These are phyloP conservation scores for Tursiops truncatus DNA, from an alignment of 2,113 vertebrate species.

Conservation along the genomic window DNA sequence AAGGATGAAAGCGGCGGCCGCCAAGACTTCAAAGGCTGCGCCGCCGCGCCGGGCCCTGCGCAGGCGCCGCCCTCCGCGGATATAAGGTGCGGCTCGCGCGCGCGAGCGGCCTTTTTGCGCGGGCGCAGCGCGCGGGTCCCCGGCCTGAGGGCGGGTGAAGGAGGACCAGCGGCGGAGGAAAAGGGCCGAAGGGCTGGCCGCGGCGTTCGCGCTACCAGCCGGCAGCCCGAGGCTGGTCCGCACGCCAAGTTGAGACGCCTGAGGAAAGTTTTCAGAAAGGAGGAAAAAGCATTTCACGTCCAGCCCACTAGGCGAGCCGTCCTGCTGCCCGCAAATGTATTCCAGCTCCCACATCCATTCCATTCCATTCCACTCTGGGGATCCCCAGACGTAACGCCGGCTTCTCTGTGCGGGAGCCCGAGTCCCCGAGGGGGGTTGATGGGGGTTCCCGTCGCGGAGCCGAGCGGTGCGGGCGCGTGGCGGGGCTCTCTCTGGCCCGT, in stretches of 20 bases:
- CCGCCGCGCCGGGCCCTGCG: slow-evolving; percentile 85
- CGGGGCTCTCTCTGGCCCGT: not conserved
- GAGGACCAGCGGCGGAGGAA: not conserved
- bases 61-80: slow-evolving; percentile 89
- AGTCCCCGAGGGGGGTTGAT: not conserved
- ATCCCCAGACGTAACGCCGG: not conserved
- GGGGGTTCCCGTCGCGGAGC: not conserved
- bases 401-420: not conserved
- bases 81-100: slow-evolving; percentile 87
- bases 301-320: not conserved
- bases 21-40: slow-evolving; percentile 93
- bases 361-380: not conserved
- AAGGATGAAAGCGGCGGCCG: slow-evolving; percentile 93
- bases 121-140: not conserved
- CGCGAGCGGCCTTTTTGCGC: slow-evolving; percentile 80
- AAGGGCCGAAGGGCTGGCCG: not conserved
- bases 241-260: not conserved
- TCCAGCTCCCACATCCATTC: not conserved
- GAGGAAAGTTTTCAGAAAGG: slow-evolving; percentile 50
- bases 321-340: not conserved
- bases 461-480: not conserved
- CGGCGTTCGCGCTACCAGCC: not conserved
- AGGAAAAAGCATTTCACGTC: not conserved
- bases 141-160: not conserved
- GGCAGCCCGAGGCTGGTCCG: not conserved